Base-by-base conservation (phyloP, 2,888 invertebrate species). In the Mesorhabditis belari region DNA sequence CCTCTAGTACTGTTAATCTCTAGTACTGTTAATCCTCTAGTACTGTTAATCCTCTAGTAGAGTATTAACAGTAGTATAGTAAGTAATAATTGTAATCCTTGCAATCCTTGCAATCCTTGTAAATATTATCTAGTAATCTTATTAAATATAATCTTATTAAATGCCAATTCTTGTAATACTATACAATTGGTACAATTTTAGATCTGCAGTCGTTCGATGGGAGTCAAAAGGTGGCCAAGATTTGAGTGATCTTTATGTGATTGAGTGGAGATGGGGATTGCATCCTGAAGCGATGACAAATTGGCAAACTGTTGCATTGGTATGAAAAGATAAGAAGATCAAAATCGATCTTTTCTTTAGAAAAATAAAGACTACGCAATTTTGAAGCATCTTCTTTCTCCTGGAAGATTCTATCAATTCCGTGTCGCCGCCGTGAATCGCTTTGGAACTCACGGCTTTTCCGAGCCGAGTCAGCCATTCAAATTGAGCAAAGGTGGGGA, bases 391-490 rank as follows among this genome's bases (percentile, higher is more conserved):
- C 64, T 80, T 4, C 71, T 80, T 6, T 69, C 76, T 5, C 77
- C 80, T 2, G 80, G 80, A 26, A 55, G 80, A 24, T 76, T 69
- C 60, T 80, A 80, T 58, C 66, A 73, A 29, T 80, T 80, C 66
- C 71, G 80, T 49, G 71, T 79, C 6, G 81, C 81, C 17, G 78
- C 82, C 3, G 80, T 81, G 56, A 79, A 71, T 55, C 66, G 69
- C 5, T 69, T 77, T 50, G 82, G 82, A 19, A 75, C 76, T 57
- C 64, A 74, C 49, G 83, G 82, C 6, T 82, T 77, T 66, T 82
- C 82, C 24, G 56, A 61, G 3, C 68, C 76, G 1, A 71, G 71
- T 5, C 51, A 58, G 21, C 69, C 73, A 4, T 80, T 79, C 67
- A 79, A 76, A 52, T 65, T 79, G 1, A 73, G 76, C 21, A 76